Evolutionary conservation across 2,797 vertebrate genomes (phyloP).

Genomic region (Hydrocynus forskahlii): DNA sequence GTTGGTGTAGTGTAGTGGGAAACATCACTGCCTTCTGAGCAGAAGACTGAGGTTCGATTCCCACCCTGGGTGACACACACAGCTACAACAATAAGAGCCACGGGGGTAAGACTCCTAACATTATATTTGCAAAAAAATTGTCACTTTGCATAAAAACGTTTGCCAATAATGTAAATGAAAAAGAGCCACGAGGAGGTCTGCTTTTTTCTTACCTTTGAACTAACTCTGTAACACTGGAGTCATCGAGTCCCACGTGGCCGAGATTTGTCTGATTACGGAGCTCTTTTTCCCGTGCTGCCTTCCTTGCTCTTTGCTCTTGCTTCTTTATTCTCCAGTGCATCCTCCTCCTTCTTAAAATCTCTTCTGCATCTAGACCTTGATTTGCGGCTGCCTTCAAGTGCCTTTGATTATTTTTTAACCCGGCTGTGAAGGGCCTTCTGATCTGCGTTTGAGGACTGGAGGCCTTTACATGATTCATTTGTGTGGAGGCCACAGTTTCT

Average conservation of each 20-base stretch:
- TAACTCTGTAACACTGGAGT: slow-evolving; percentile 34
- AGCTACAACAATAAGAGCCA: no score
- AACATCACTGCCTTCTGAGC: no score
- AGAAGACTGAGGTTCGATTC: no score
- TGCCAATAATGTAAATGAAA: no score
- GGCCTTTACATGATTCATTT: slow-evolving; percentile 33
- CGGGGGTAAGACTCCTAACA: no score
- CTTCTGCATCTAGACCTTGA: slow-evolving; percentile 70
- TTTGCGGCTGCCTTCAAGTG: slow-evolving; percentile 42
- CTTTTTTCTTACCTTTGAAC: slow-evolving; percentile 52
- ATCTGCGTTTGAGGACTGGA: slow-evolving; percentile 29
- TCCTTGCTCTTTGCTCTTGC: slow-evolving; percentile 81
- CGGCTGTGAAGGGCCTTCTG: slow-evolving; percentile 13
- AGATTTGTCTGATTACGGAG: slow-evolving; percentile 41
- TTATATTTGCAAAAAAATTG: no score
- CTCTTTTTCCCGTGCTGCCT: slow-evolving; percentile 70
- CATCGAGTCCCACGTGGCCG: slow-evolving; percentile 53
- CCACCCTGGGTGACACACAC: no score
- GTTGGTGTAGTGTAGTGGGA: no score
- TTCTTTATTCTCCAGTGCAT: slow-evolving; percentile 84
- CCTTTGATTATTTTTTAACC: slow-evolving; percentile 24
- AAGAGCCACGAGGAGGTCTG: not conserved
- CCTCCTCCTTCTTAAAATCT: slow-evolving; percentile 74
- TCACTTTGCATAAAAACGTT: no score
- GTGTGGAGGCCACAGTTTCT: slow-evolving; percentile 28